A percentile compares a stretch with the other conserved stretches of the same genome.
Conservation (phyloP, 2,888 invertebrate species). For the Anagyrus pseudococci region DNA sequence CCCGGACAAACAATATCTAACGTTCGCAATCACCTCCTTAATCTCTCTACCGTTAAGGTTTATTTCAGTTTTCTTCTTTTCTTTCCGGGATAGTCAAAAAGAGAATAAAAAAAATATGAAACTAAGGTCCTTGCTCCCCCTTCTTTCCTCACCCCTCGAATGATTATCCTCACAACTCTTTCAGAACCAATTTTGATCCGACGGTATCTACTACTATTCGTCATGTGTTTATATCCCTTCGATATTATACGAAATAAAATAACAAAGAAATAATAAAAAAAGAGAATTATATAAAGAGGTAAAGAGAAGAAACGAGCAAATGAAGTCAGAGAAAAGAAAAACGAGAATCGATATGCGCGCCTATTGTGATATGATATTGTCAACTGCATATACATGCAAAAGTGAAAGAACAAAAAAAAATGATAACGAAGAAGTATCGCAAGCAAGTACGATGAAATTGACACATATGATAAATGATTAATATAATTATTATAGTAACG, state of each 20-base stretch:
- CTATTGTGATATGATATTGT: constrained; percentile 49
- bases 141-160: constrained; percentile 16
- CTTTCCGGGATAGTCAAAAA: constrained; percentile 38
- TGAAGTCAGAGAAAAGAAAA: constrained; percentile 17
- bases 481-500: constrained; percentile 35
- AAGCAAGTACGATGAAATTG: constrained; percentile 36
- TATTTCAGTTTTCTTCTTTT: constrained; percentile 36
- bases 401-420: constrained; percentile 19
- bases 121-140: constrained; percentile 16
- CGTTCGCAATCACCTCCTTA: constrained; percentile 42
- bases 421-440: constrained; percentile 40
- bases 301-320: constrained; percentile 41
- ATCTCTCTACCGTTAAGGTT: constrained; percentile 30
- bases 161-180: constrained; percentile 1
- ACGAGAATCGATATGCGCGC: constrained; percentile 40
- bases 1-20: constrained; percentile 45
- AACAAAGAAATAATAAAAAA: constrained; percentile 39
- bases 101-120: constrained; percentile 7
- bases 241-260: constrained; percentile 37
- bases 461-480: constrained; percentile 35
- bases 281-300: constrained; percentile 38
- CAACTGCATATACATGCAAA: constrained; percentile 42
- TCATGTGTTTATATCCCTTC: constrained; percentile 35
- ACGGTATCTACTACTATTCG: constrained; percentile 38
- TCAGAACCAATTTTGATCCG: constrained; percentile 17